Evolutionary conservation across 2,888 invertebrate species (phyloP), one percentile per base, ranked within the genome.

Genomic region (Drosophila crucigera): DNA sequence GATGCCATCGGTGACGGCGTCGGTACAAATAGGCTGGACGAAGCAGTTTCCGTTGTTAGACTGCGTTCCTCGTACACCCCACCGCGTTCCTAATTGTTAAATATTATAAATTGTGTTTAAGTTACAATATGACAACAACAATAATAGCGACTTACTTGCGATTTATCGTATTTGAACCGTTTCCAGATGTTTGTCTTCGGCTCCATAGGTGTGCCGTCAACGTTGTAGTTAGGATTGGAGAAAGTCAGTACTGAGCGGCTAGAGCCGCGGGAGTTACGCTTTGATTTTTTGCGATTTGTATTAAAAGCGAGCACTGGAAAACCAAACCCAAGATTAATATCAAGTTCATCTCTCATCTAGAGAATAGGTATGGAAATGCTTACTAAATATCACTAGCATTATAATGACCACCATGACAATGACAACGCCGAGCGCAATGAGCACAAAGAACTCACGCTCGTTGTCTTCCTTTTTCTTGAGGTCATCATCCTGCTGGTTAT

Each of bases 201-300:
- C 71, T 93, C 93, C 89, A 92, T 91, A 1, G 92, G 92, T 52
- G 92, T 92, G 19, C 94, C 93, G 50, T 94, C 94, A 50, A 95
- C 94, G 83, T 95, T 95, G 92, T 98, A 98, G 92, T 97, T 98
- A 5, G 98, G 98, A 94, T 98, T 98, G 54, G 97, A 96, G 93
- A 97, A 98, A 0, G 97, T 97, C 84, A 97, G 94, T 30, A 97
- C 96, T 52, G 96, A 96, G 80, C 96, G 94, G 28, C 96, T 95
- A 35, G 94, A 94, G 9, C 94, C 94, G 73, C 93, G 94, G 92
- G 92, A 94, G 80, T 92, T 95, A 93, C 91, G 95, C 94, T 92
- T 95, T 82, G 81, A 95, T 90, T 92, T 93, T 91, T 90, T 94
- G 89, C 83, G 94, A 93, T 87, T 94, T 91, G 89, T 94, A 68